Conservation (phyloP, 2,888 invertebrate species). For the Ceramica pisi region DNA sequence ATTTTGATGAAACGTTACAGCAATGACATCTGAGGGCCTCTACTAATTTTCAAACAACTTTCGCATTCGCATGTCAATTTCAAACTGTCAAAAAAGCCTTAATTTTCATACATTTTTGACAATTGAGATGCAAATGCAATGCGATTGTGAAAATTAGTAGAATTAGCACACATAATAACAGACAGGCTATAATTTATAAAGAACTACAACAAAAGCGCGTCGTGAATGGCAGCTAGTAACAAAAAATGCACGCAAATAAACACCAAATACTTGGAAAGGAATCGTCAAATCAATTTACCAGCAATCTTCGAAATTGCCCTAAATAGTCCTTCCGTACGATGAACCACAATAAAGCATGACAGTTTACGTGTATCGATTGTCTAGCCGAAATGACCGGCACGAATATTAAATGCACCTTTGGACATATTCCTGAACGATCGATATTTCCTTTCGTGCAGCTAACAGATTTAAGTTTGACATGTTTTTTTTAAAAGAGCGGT, state of each 20-base stretch:
- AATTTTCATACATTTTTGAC: no score
- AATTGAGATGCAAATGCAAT: no score
- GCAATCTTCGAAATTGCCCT: constrained; percentile 22
- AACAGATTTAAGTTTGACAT: constrained; percentile 54
- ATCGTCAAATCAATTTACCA: constrained; percentile 13
- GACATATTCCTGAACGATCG: constrained; percentile 70
- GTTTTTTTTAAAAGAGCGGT: constrained; percentile 39
- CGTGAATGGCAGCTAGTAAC: background rate
- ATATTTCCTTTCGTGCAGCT: constrained; percentile 61
- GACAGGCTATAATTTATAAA: no score
- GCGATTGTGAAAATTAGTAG: no score
- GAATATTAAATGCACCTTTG: constrained; percentile 74
- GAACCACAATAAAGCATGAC: constrained; percentile 48
- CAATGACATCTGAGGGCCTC: no score
- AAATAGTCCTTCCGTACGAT: constrained; percentile 45
- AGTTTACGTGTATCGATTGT: constrained; percentile 64
- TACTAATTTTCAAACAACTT: no score
- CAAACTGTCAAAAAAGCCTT: no score
- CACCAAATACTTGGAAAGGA: background rate
- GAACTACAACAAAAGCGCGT: no score
- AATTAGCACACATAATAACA: no score
- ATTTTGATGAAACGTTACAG: no score
- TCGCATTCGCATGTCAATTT: no score
- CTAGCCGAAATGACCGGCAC: constrained; percentile 64
- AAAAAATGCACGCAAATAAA: background rate